These are phyloP conservation scores for Mesopsocus fuscifrons DNA, from an alignment of 2,888 invertebrate species.

Conservation along the genomic window DNA sequence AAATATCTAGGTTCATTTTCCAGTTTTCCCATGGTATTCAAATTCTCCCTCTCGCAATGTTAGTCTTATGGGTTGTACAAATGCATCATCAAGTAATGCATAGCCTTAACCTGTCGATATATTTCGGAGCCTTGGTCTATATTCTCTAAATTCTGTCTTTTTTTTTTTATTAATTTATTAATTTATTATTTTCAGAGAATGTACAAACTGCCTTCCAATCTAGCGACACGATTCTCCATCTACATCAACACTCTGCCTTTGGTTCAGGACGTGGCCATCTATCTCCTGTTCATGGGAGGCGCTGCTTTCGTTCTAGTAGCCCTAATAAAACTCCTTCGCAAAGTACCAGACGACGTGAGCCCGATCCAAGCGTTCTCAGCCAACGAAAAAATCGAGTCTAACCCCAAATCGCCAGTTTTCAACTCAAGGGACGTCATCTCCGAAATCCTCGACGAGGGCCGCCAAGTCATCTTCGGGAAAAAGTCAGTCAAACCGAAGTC, in stretches of 20 bases:
- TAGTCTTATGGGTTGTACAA: no score
- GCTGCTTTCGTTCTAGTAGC: conserved; percentile 31
- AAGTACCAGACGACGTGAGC: conserved; percentile 17
- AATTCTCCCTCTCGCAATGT: no score
- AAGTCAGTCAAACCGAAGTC: not conserved
- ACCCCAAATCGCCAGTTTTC: not conserved
- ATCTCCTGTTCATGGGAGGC: conserved; percentile 31
- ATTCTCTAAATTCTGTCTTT: no score
- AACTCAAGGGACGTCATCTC: conserved; percentile 2
- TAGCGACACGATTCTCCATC: conserved; percentile 44
- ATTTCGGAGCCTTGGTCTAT: no score
- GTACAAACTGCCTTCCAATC: conserved; percentile 38
- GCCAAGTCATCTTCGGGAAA: conserved; percentile 2
- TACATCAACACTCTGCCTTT: conserved; percentile 53
- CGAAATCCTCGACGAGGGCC: conserved; percentile 4
- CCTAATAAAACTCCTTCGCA: conserved; percentile 23
- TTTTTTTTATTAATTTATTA: no score
- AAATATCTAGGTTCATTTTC: no score
- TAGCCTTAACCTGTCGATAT: no score
- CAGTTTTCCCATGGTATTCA: no score
- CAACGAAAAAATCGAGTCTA: not conserved
- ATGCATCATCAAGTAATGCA: no score
- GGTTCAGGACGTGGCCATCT: conserved; percentile 35
- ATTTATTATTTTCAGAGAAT: conserved; percentile 55
- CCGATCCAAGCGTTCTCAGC: not conserved